Evolutionary conservation across 2,113 vertebrate genomes (phyloP).

Genomic region (Chloropsis cyanopogon): DNA sequence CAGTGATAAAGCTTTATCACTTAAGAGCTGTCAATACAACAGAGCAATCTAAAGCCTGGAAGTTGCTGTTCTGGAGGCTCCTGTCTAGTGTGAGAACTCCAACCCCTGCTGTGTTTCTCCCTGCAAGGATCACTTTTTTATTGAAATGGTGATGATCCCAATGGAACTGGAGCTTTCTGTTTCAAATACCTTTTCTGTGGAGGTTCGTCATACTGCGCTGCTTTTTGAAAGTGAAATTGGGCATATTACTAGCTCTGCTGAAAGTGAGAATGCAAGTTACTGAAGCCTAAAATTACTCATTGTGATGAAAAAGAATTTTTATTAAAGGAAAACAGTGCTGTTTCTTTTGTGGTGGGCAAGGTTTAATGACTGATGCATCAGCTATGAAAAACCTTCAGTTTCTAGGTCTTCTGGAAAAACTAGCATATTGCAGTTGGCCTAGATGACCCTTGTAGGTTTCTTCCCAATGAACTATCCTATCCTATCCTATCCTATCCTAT

Average conservation of each 20-base stretch:
- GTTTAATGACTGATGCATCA: neutral
- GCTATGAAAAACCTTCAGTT: neutral
- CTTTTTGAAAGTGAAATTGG: neutral
- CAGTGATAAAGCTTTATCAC: neutral
- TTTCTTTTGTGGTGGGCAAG: neutral
- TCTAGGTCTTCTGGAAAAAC: neutral
- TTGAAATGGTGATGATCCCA: neutral
- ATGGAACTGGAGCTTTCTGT: neutral
- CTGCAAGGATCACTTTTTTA: neutral
- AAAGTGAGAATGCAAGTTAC: neutral
- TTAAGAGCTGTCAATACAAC: neutral
- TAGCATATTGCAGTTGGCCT: neutral
- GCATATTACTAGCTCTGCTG: neutral
- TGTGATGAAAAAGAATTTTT: neutral
- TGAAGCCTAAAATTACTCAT: neutral
- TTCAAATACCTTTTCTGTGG: neutral
- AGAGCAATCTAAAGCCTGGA: neutral
- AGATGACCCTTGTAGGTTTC: neutral
- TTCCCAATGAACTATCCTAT: neutral
- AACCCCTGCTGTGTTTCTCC: neutral
- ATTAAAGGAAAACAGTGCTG: neutral
- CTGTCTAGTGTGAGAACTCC: neutral
- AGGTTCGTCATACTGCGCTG: neutral
- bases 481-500: rapidly evolving
- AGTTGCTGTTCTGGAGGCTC: neutral